phyloP scores from a whole-genome alignment of 2,888 invertebrate genomes.

The Eilema caniola region DNA sequence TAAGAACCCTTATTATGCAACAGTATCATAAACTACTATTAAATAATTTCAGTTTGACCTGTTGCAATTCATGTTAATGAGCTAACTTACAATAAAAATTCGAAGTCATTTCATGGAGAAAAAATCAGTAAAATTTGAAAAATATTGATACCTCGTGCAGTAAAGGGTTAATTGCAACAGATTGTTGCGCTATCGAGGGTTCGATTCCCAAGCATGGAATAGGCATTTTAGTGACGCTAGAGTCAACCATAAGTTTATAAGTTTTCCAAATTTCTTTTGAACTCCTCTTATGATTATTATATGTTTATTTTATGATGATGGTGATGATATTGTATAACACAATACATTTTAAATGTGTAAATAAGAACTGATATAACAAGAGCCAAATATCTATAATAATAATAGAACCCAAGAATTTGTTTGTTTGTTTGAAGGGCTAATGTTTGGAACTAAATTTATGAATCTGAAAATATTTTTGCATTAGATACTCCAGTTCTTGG shows the following conservation, averaged over 20 bases:
- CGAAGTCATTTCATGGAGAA: too few relatives aligned
- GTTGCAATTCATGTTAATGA: too few relatives aligned
- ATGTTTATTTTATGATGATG: too few relatives aligned
- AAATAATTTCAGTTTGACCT: too few relatives aligned
- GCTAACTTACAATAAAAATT: too few relatives aligned
- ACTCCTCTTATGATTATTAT: background rate
- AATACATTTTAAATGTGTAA: background rate
- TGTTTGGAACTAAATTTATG: background rate
- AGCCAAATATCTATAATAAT: background rate
- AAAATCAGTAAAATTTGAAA: too few relatives aligned
- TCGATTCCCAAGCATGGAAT: background rate
- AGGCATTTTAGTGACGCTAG: background rate
- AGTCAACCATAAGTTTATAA: background rate
- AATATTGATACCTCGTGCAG: too few relatives aligned
- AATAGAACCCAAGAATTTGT: background rate
- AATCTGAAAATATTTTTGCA: background rate
- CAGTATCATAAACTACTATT: too few relatives aligned
- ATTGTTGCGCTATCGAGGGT: background rate
- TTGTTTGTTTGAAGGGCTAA: background rate
- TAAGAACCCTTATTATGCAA: too few relatives aligned
- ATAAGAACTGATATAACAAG: background rate
- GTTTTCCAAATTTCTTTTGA: background rate
- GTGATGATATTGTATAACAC: background rate
- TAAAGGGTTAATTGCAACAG: background rate
- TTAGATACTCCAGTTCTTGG: background rate